A percentile compares a stretch with the other conserved stretches of the same genome.
Evolutionary conservation across 1,140 invertebrate genomes (phyloP).

Genomic region (Brachionus sp.): DNA sequence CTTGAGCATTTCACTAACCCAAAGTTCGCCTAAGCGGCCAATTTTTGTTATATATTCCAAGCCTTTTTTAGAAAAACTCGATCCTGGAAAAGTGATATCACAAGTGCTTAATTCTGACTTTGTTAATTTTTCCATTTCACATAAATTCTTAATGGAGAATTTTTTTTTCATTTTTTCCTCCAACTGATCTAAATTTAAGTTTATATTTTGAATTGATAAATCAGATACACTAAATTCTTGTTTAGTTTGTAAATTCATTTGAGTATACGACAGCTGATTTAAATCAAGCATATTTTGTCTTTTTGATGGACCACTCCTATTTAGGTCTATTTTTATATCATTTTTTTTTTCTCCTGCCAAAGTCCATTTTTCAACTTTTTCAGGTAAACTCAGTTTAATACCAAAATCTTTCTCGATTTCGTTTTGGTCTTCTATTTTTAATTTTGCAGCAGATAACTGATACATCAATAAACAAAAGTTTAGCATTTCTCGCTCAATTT

Average conservation of each 20-base stretch:
- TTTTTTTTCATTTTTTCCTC: constrained; percentile 31
- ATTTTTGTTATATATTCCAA: background rate
- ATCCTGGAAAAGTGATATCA: background rate
- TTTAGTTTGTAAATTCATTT: background rate
- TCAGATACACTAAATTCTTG: background rate
- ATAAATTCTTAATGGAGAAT: background rate
- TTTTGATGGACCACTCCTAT: background rate
- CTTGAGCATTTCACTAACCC: constrained; percentile 20
- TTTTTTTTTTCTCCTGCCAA: background rate
- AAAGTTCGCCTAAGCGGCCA: background rate
- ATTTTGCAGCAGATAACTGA: background rate
- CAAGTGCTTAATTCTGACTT: background rate
- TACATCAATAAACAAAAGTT: constrained; percentile 23
- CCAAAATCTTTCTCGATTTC: constrained; percentile 24
- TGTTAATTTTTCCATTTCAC: background rate
- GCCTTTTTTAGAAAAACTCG: background rate
- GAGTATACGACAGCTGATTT: background rate
- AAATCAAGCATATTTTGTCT: background rate
- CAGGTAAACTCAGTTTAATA: background rate
- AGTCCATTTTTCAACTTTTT: background rate
- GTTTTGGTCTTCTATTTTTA: background rate
- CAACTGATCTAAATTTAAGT: background rate
- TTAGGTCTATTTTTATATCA: background rate
- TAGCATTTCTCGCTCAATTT: background rate
- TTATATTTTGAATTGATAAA: background rate